Conservation (phyloP, 1,140 invertebrate genomes). For the Neoseiulus cucumeris region DNA sequence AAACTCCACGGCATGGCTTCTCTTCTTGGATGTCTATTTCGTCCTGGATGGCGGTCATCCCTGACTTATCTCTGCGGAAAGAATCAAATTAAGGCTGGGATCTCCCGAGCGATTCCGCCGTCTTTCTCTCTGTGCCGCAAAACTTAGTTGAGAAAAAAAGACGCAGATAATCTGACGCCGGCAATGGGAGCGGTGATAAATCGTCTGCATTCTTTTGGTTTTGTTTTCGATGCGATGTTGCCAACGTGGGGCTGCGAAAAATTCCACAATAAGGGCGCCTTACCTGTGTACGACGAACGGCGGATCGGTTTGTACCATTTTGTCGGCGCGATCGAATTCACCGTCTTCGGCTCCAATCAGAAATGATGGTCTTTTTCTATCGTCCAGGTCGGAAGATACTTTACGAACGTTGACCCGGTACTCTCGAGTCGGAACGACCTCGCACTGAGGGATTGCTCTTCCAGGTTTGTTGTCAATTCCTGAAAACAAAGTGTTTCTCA, state of each 20-base stretch:
- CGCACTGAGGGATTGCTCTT: background rate
- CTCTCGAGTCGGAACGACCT: background rate
- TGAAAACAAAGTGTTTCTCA: background rate
- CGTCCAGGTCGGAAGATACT: background rate
- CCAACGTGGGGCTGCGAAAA: too few species aligned
- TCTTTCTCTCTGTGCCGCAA: too few species aligned
- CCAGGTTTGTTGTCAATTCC: background rate
- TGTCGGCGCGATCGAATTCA: slow-evolving; percentile 25
- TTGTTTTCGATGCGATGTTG: too few species aligned
- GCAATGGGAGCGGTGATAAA: too few species aligned
- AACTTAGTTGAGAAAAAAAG: too few species aligned
- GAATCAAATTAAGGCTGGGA: too few species aligned
- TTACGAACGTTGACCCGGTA: background rate
- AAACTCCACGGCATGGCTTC: background rate
- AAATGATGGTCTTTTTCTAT: background rate
- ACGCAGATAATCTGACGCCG: too few species aligned
- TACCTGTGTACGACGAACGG: slow-evolving; percentile 13
- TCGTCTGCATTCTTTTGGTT: too few species aligned
- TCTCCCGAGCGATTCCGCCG: too few species aligned
- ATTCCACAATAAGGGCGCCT: too few species aligned
- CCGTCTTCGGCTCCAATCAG: slow-evolving; percentile 19
- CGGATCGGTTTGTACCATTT: slow-evolving; percentile 32
- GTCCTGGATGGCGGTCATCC: background rate
- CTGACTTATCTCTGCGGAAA: background rate
- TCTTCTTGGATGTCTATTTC: background rate